A percentile compares a stretch with the other conserved stretches of the same genome.
phyloP scores from a whole-genome alignment of 1,140 invertebrate species.

The Zaprionus taronus region DNA sequence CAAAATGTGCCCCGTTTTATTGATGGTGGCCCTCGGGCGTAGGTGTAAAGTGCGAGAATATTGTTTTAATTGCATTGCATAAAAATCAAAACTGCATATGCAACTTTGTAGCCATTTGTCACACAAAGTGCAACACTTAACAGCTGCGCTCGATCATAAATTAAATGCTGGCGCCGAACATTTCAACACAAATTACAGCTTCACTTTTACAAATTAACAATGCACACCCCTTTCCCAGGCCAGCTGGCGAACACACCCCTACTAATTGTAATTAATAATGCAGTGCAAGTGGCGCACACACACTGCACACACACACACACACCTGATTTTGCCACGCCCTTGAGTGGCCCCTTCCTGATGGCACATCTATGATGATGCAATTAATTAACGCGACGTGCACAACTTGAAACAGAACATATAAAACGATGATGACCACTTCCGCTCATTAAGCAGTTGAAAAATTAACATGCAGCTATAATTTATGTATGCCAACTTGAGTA shows the following conservation, averaged over 20 bases:
- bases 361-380: constrained; percentile 28
- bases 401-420: constrained; percentile 64
- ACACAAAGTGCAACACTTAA: constrained; percentile 78
- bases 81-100: constrained; percentile 64
- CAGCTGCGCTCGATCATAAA: constrained; percentile 68
- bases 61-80: constrained; percentile 65
- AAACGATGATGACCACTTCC: constrained; percentile 80
- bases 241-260: neutral
- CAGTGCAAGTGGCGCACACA: constrained; percentile 40
- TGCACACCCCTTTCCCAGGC: neutral
- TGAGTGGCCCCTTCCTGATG: neutral
- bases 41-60: constrained; percentile 24
- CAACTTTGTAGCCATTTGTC: constrained; percentile 75
- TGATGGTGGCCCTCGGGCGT: constrained; percentile 1
- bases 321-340: constrained; percentile 65
- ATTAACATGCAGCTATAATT: constrained; percentile 76
- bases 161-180: constrained; percentile 59
- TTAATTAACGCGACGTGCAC: constrained; percentile 72
- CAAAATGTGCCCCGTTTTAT: constrained; percentile 8
- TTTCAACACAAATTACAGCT: constrained; percentile 60
- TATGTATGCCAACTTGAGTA: constrained; percentile 46
- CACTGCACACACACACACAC: neutral
- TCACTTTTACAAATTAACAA: constrained; percentile 79
- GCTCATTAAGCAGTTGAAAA: constrained; percentile 84
- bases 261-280: constrained; percentile 80